Conservation (phyloP, 2,797 vertebrate species). For the Gymnodraco acuticeps region DNA sequence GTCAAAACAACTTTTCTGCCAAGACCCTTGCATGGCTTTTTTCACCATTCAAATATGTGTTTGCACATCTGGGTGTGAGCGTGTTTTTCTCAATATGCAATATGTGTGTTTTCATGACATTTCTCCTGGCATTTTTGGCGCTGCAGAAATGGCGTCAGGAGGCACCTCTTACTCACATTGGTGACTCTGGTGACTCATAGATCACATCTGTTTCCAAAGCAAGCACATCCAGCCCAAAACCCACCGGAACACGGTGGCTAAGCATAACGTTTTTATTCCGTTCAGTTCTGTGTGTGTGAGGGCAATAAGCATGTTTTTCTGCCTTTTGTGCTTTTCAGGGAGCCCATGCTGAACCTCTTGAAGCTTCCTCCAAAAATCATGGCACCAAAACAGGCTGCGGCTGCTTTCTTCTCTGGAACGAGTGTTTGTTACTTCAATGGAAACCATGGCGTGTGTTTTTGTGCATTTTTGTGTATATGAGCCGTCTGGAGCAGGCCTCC, state of each 20-base stretch:
- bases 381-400: conserved; percentile 45
- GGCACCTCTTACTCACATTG: conserved; percentile 72
- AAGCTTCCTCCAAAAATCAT: conserved; percentile 49
- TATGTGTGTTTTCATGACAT: conserved; percentile 8
- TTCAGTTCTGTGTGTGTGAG: conserved; percentile 22
- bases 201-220: conserved; percentile 78
- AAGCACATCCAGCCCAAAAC: conserved; percentile 62
- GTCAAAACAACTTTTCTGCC: conserved; percentile 12
- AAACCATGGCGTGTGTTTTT: conserved; percentile 39
- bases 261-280: conserved; percentile 49
- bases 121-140: conserved; percentile 15
- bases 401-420: conserved; percentile 47
- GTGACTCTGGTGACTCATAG: conserved; percentile 71
- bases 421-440: conserved; percentile 54
- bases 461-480: conserved; percentile 20
- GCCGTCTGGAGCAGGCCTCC: conserved; percentile 22
- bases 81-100: background rate
- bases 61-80: background rate
- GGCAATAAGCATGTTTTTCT: conserved; percentile 45
- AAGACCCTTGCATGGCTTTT: conserved; percentile 8
- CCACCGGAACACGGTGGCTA: conserved; percentile 65
- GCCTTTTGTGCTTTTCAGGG: conserved; percentile 27
- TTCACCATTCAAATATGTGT: conserved; percentile 5
- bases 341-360: conserved; percentile 38
- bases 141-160: conserved; percentile 48